A percentile compares a stretch with the other conserved stretches of the same genome.
phyloP scores from a whole-genome alignment of 2,888 invertebrate species.

The Aphrophora alni region DNA sequence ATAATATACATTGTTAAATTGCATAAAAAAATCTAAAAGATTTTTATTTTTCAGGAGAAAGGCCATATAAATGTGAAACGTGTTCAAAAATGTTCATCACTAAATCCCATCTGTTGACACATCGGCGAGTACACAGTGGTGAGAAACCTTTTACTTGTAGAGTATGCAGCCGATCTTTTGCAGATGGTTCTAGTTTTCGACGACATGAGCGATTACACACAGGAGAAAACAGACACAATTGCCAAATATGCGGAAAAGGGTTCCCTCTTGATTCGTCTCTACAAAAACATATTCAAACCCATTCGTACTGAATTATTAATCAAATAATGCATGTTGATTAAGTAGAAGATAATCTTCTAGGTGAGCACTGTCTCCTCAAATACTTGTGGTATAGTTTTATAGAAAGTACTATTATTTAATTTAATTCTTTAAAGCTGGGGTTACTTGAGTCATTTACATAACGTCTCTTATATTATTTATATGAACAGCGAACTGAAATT shows the following conservation, averaged over 20 bases:
- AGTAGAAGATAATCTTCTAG: neutral
- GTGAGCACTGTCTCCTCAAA: neutral
- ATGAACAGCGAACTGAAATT: too few species aligned
- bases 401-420: too few species aligned
- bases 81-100: conserved; percentile 47
- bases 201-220: conserved; percentile 48
- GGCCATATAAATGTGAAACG: conserved; percentile 47
- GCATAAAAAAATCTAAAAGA: too few species aligned
- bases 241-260: conserved; percentile 45
- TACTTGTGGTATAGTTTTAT: neutral
- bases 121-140: conserved; percentile 46
- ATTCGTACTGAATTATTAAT: conserved; percentile 2
- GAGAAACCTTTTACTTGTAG: conserved; percentile 46
- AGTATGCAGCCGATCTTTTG: conserved; percentile 45
- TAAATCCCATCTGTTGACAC: conserved; percentile 47
- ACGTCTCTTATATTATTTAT: too few species aligned
- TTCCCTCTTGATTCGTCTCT: conserved; percentile 45
- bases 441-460: too few species aligned
- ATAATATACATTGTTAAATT: too few species aligned
- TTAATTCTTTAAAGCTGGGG: too few species aligned
- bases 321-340: neutral
- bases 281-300: conserved; percentile 42
- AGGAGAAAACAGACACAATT: conserved; percentile 44
- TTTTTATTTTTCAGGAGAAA: conserved; percentile 34
- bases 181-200: conserved; percentile 47